Evolutionary conservation across 2,113 vertebrate genomes (phyloP), one percentile per base, ranked within the genome.

Genomic region (Ptilonorhynchus violaceus): DNA sequence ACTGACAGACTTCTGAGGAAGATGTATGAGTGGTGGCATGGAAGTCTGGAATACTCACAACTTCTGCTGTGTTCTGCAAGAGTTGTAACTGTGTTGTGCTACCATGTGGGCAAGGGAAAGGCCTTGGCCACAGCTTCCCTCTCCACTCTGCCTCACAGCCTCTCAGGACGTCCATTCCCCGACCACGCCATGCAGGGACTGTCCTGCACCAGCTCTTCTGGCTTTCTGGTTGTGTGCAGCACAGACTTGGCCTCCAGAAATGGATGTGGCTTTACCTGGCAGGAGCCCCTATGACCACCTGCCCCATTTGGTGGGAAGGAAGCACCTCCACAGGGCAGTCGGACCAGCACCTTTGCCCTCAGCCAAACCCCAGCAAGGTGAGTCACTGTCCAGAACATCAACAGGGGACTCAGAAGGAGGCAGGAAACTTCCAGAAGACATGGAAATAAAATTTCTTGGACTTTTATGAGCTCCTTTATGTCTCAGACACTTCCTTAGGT

Each of bases 1-100:
- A 20, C 15, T 64, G 63, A 53, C 7, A 16, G 33, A 58, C 23
- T 70, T 59, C 30, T 42, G 66, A 72, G 60, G 85, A 86, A 77
- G 70, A 5, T 0, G 1, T 28, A 6, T 1, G 1, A 39, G 47
- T 16, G 22, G 33, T 46, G 22, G 24, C 0, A 0, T 50, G 50
- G 62, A 73, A 70, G 12, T 19, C 68, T 67, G 50, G 52, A 77
- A 55, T 24, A 20, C 13, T 50, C 50, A 35, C 20, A 55, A 39
- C 11, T 62, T 63, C 35, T 73, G 23, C 77, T 46, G 53, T 46
- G 2, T 16, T 39, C n/a, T 80, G 41, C 31, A 42, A 28, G 30
- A 7, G 19, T 9, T 56, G 5, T 3, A 2, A 31, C 31, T 49
- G 30, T n/a, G 46, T 7, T 74, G 59, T 46, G 37, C 27, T 35